Percentiles rank a stretch among this genome's conserved stretches.
Conservation (phyloP, 1,140 invertebrate species). For the Bombus difficillimus region DNA sequence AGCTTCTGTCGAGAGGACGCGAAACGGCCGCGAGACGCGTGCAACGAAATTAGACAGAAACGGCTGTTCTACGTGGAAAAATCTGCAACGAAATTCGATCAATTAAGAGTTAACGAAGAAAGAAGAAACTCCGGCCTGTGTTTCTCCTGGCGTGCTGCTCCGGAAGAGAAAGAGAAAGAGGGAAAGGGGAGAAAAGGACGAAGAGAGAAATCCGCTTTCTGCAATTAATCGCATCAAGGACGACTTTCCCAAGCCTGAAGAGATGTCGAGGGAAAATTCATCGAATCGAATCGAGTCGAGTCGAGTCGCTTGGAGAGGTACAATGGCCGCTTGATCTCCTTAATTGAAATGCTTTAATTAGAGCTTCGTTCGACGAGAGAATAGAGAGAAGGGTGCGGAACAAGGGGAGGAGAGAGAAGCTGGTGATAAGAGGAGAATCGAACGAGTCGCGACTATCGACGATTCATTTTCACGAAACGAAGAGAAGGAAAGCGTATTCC, state of each 20-base stretch:
- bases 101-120: conserved; percentile 37
- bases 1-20: not conserved
- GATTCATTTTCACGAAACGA: conserved; percentile 43
- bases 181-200: not conserved
- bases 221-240: conserved; percentile 63
- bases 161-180: not conserved
- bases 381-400: not conserved
- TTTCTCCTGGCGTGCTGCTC: not conserved
- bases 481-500: conserved; percentile 43
- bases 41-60: conserved; percentile 7
- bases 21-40: not conserved
- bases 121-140: conserved; percentile 36
- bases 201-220: conserved; percentile 48
- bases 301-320: conserved; percentile 33
- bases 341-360: conserved; percentile 69
- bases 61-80: not conserved
- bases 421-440: not conserved
- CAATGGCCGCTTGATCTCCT: conserved; percentile 56
- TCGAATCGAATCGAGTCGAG: conserved; percentile 41
- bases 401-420: not conserved
- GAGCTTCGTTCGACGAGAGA: not conserved
- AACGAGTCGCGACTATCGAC: not conserved
- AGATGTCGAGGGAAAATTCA: conserved; percentile 58
- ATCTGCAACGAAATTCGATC: conserved; percentile 8
- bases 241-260: conserved; percentile 52